A percentile compares a stretch with the other conserved stretches of the same genome.
Evolutionary conservation across 2,888 invertebrate species (phyloP).

Genomic region (Dugesia japonica): DNA sequence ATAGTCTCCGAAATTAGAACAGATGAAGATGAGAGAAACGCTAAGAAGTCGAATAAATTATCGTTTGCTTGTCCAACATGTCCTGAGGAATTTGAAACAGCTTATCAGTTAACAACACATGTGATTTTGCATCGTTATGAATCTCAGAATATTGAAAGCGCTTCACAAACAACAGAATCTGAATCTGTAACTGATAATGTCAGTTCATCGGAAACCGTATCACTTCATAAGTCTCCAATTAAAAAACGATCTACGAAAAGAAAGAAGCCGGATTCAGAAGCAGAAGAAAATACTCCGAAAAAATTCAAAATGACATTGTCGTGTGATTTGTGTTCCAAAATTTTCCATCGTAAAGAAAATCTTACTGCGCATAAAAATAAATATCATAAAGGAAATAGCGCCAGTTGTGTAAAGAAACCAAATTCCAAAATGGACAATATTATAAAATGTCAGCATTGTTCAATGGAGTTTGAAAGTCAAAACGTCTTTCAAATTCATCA

Average conservation of each 20-base stretch:
- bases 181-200: neutral
- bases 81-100: neutral
- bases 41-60: neutral
- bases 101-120: neutral
- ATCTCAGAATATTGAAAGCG: neutral
- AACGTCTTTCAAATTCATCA: neutral
- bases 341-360: neutral
- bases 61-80: neutral
- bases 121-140: neutral
- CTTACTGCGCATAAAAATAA: neutral
- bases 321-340: neutral
- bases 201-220: neutral
- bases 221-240: neutral
- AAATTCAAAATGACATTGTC: no score
- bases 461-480: neutral
- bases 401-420: no score
- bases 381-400: neutral
- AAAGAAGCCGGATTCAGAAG: neutral
- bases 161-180: neutral
- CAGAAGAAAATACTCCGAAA: neutral
- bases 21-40: neutral
- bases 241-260: neutral
- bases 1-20: no score
- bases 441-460: neutral
- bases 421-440: neutral